Conservation (phyloP, 2,797 vertebrate genomes). For the Setipinna tenuifilis region DNA sequence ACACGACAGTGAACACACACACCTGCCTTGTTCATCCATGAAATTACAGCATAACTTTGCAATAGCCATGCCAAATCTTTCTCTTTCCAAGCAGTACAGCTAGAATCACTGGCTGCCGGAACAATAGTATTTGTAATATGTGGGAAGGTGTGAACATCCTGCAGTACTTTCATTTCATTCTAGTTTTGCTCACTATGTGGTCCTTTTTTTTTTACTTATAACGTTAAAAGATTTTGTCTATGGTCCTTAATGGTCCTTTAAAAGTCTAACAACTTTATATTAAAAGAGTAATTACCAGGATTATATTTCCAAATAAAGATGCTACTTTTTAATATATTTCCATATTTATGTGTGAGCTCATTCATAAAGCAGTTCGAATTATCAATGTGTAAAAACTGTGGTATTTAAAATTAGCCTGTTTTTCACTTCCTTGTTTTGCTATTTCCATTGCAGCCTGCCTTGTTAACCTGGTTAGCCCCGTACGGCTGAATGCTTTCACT, state of each 20-base stretch:
- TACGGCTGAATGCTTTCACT: background rate
- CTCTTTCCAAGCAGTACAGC: background rate
- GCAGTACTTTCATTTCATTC: background rate
- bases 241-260: background rate
- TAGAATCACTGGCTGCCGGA: background rate
- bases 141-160: slow-evolving; percentile 2
- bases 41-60: background rate
- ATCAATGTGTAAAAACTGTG: background rate
- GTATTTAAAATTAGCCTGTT: background rate
- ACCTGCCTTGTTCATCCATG: background rate
- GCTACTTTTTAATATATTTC: background rate
- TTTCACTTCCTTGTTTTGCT: background rate
- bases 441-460: background rate
- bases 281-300: background rate
- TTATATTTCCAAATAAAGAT: too few relatives aligned
- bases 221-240: background rate
- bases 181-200: background rate
- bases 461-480: background rate
- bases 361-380: background rate
- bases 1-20: background rate
- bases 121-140: background rate
- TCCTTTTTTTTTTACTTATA: background rate
- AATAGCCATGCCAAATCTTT: background rate
- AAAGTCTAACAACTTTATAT: background rate
- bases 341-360: background rate